Base-by-base conservation (phyloP, 2,888 invertebrate genomes). In the Spodoptera exigua region DNA sequence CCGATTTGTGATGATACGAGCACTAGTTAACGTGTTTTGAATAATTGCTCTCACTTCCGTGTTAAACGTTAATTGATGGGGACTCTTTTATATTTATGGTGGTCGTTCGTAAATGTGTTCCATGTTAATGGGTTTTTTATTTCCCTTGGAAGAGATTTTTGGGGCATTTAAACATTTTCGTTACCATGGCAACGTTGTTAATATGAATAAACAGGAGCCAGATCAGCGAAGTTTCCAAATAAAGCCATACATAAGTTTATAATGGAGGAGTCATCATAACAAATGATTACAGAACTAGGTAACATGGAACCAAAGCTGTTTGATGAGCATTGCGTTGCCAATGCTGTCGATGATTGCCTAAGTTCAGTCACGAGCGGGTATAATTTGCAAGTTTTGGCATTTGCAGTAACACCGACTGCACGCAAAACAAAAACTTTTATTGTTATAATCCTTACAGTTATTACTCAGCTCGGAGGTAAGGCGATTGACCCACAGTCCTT, bases 331-430 rank as follows among this genome's bases (percentile, higher is more conserved):
- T 88, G 85, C 88, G 84, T 86, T 83, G 78, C 76, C 78, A 84
- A 84, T 86, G 84, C 85, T 84, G 79, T 76, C 76, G 83, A 84
- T 87, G 85, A 89, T 89, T 90, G 87, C 88, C 82, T 88, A 89
- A 90, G 88, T 85, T 86, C 83, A 90, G 89, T 91, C 92, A 92
- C 92, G 92, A 91, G 77, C 85, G 80, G 63, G 79, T 81, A 89
- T 91, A 91, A 92, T 92, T 91, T 86, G 89, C 84, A 80, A 89
- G 89, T 90, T 91, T 91, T 88, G 90, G 88, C 89, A 89, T 92
- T 89, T 89, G 83, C 80, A 79, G 80, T 83, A 72, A 70, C 58
- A 55, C 16, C 64, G 46, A 52, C 57, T 77, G 76, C 73, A 76
- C 62, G 72, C 58, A 63, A 71, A 75, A 67, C 74, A 80, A 80